phyloP scores from a whole-genome alignment of 2,113 vertebrate genomes.

The Platysteira castanea region DNA sequence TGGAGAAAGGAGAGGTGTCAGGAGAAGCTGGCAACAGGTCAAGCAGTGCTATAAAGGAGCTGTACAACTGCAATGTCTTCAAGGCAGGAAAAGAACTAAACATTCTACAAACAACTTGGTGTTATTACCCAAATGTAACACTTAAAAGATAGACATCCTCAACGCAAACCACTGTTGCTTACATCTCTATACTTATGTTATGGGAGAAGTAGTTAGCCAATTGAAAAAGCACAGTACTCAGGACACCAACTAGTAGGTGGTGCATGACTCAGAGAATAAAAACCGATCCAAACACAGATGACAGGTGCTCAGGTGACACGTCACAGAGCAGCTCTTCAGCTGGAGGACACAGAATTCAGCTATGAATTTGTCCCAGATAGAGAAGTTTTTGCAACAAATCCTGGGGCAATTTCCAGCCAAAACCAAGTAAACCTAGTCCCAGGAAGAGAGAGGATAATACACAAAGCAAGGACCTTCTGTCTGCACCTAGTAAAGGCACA shows the following conservation, averaged over 20 bases:
- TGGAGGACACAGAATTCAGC: rapidly evolving
- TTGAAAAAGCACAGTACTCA: background rate
- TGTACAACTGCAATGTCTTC: background rate
- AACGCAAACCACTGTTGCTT: background rate
- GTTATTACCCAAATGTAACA: background rate
- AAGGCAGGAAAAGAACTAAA: background rate
- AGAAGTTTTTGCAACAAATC: background rate
- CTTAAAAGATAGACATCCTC: background rate
- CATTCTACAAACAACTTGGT: background rate
- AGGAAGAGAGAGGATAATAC: background rate
- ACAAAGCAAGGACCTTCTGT: background rate
- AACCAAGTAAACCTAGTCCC: background rate
- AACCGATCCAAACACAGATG: rapidly evolving
- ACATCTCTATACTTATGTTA: background rate
- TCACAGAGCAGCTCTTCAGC: background rate
- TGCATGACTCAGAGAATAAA: background rate
- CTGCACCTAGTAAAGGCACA: background rate
- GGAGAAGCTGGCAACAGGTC: background rate
- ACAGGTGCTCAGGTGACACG: background rate
- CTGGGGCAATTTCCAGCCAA: background rate
- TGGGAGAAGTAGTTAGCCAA: background rate
- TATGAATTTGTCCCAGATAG: background rate
- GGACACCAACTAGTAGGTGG: background rate
- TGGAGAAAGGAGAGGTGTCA: background rate
- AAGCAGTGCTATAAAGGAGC: background rate